These are phyloP conservation scores for Adoxophyes honmai DNA, from an alignment of 1,140 invertebrate genomes.

Conservation along the genomic window DNA sequence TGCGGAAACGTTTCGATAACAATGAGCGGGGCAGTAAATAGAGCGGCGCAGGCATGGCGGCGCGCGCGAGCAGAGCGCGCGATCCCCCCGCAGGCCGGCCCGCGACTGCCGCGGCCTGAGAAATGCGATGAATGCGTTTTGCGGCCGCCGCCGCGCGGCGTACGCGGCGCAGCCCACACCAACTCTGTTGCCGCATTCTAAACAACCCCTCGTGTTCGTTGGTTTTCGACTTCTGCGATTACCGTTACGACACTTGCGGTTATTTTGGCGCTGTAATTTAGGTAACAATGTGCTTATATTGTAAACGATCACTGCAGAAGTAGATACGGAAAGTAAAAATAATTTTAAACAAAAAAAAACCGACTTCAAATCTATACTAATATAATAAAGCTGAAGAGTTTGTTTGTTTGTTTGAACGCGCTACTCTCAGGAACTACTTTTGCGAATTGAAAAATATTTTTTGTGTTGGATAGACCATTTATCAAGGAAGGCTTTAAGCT, in stretches of 20 bases:
- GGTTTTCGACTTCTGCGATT: constrained; percentile 51
- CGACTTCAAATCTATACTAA: too few relatives aligned
- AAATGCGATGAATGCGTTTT: constrained; percentile 55
- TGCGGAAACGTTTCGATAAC: constrained; percentile 47
- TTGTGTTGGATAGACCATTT: too few relatives aligned
- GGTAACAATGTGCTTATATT: too few relatives aligned
- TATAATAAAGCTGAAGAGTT: too few relatives aligned
- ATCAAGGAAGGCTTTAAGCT: too few relatives aligned
- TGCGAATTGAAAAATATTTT: too few relatives aligned
- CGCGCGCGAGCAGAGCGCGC: constrained; percentile 43
- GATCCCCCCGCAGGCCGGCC: constrained; percentile 58
- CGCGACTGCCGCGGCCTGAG: constrained; percentile 62
- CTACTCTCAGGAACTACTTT: too few relatives aligned
- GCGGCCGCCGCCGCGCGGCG: neutral
- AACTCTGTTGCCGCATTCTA: constrained; percentile 65
- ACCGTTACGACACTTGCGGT: constrained; percentile 30
- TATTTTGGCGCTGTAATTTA: too few relatives aligned
- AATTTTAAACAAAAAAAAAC: too few relatives aligned
- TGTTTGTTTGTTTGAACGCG: too few relatives aligned
- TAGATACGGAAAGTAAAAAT: too few relatives aligned
- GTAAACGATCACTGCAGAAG: neutral
- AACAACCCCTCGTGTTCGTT: constrained; percentile 48
- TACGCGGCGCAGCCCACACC: constrained; percentile 45
- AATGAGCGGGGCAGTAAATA: constrained; percentile 51
- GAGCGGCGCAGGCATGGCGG: constrained; percentile 30